A percentile compares a stretch with the other conserved stretches of the same genome.
phyloP scores from a whole-genome alignment of 2,797 vertebrate genomes.

The Clarias laeviceps region DNA sequence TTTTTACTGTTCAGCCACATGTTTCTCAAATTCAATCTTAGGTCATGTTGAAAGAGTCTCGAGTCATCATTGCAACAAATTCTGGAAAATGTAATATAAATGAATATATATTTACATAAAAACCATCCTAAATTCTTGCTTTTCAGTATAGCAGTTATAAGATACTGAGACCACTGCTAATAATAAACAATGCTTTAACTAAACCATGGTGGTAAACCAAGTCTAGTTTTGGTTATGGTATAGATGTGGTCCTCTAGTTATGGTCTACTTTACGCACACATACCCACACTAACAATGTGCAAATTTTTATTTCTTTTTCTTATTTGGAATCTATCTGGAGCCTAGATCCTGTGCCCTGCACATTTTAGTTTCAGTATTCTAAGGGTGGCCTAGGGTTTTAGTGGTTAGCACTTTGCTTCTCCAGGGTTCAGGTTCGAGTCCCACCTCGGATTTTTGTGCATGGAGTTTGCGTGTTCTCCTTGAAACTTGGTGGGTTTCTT shows the following conservation, averaged over 20 bases:
- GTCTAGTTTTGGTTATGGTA: background rate
- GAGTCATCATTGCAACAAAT: slow-evolving; percentile 20
- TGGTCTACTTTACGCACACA: no score
- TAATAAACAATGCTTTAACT: background rate
- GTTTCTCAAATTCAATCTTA: slow-evolving; percentile 44
- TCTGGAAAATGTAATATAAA: background rate
- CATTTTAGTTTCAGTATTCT: background rate
- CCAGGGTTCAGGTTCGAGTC: no score
- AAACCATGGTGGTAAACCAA: background rate
- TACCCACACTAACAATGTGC: no score
- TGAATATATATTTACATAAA: background rate
- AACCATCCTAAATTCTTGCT: background rate
- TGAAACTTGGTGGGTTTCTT: no score
- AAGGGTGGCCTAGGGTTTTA: no score
- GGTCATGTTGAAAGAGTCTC: slow-evolving; percentile 58
- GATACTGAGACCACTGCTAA: background rate
- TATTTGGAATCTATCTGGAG: no score
- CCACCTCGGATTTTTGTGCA: no score
- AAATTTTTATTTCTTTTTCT: no score
- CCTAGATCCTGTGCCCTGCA: no score
- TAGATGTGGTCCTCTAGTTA: background rate
- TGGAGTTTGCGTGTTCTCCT: no score
- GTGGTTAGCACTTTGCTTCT: no score
- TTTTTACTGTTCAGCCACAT: background rate
- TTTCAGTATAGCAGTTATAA: background rate